Conservation (phyloP, 2,113 vertebrate species). For the Scortum barcoo region DNA sequence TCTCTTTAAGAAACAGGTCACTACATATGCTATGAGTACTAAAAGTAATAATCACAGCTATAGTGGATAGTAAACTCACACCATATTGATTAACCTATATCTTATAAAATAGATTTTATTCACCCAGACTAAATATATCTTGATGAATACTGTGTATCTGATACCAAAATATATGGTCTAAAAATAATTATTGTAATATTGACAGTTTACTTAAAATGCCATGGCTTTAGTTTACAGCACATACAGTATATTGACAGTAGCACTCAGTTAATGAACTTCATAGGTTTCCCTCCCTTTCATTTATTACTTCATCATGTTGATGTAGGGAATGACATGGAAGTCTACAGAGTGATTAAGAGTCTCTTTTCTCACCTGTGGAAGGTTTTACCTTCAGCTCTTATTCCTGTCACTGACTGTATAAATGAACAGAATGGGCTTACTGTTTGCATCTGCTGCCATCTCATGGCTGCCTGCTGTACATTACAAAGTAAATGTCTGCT, state of each 20-base stretch:
- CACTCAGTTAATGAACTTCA: constrained; percentile 27
- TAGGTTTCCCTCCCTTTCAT: not conserved
- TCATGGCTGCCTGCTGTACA: constrained; percentile 57
- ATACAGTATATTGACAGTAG: not conserved
- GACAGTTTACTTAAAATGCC: constrained; percentile 18
- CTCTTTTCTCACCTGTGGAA: constrained; percentile 7
- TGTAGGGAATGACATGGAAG: not conserved
- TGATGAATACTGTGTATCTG: constrained; percentile 5
- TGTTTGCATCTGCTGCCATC: constrained; percentile 78
- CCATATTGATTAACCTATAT: not conserved
- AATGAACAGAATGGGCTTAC: constrained; percentile 1
- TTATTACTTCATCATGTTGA: constrained; percentile 16
- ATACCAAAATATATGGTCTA: not conserved
- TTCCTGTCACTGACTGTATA: not conserved
- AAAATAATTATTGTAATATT: constrained; percentile 21
- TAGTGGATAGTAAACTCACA: not conserved
- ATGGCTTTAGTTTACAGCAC: constrained; percentile 1
- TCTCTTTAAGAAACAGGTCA: not conserved
- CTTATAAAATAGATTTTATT: not conserved
- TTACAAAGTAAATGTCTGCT: not conserved
- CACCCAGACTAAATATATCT: not conserved
- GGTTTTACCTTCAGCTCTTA: not conserved
- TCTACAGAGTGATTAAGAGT: not conserved
- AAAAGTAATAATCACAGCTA: not conserved
- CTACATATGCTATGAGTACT: not conserved